Evolutionary conservation across 1,140 invertebrate genomes (phyloP).

Genomic region (Pachypeltis micranthus): DNA sequence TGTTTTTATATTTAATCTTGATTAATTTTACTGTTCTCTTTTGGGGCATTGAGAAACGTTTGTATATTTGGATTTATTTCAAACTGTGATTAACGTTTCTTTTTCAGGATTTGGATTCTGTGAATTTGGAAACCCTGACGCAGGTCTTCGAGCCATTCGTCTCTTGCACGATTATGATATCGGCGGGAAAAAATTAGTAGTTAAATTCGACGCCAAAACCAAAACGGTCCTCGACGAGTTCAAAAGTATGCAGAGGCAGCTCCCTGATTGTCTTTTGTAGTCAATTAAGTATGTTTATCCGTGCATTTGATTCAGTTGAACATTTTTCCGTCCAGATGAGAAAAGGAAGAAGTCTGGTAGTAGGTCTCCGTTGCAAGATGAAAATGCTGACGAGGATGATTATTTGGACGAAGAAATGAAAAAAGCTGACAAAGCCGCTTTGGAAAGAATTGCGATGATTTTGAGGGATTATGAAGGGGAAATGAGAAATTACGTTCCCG

Average conservation of each 20-base stretch:
- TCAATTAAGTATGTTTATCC: background rate
- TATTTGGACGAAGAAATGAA: conserved; percentile 71
- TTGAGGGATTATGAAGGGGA: conserved; percentile 71
- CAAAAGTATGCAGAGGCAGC: conserved; percentile 47
- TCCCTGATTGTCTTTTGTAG: background rate
- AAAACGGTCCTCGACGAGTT: conserved; percentile 88
- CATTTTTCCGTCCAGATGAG: conserved; percentile 36
- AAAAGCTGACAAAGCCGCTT: conserved; percentile 55
- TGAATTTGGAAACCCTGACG: conserved; percentile 88
- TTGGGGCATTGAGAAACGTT: too few relatives aligned
- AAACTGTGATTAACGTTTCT: too few relatives aligned
- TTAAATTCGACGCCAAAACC: conserved; percentile 97
- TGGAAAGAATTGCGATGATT: conserved; percentile 62
- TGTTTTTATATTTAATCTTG: too few relatives aligned
- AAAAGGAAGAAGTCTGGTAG: conserved; percentile 44
- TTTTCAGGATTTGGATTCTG: conserved; percentile 89
- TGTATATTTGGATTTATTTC: too few relatives aligned
- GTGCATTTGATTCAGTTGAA: background rate
- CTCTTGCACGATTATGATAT: conserved; percentile 89
- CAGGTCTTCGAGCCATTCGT: conserved; percentile 84
- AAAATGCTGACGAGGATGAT: conserved; percentile 47
- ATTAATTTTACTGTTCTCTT: too few relatives aligned
- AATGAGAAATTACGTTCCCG: conserved; percentile 47
- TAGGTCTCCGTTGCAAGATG: conserved; percentile 46
- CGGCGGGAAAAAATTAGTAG: conserved; percentile 84